Evolutionary conservation across 2,888 invertebrate genomes (phyloP).

Genomic region (Ophion ventricosus): DNA sequence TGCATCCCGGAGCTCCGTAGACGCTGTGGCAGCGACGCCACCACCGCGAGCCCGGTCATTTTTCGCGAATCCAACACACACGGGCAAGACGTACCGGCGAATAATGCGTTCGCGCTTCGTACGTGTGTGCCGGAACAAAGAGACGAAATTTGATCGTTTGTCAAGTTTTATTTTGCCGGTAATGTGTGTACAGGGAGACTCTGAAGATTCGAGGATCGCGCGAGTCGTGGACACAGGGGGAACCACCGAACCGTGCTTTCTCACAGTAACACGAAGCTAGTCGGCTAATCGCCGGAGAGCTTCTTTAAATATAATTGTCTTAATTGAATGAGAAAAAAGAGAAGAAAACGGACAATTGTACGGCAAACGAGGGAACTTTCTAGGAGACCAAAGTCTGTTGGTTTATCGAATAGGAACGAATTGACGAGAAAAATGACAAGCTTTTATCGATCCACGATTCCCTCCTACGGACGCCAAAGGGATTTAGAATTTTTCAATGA

Average conservation of each 20-base stretch:
- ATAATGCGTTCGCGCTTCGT: constrained; percentile 33
- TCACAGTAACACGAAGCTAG: not conserved
- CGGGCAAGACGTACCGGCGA: constrained; percentile 1
- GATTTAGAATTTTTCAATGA: no score
- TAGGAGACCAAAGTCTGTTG: no score
- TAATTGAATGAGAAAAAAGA: no score
- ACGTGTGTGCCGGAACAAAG: constrained; percentile 74
- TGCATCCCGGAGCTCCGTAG: constrained; percentile 53
- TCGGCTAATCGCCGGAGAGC: no score
- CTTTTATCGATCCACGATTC: no score
- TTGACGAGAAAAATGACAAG: no score
- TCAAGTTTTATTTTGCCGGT: constrained; percentile 79
- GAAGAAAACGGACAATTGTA: no score
- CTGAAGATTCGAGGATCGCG: constrained; percentile 49
- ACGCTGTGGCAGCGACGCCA: constrained; percentile 57
- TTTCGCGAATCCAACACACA: constrained; percentile 43
- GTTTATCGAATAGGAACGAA: no score
- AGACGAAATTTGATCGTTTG: constrained; percentile 81
- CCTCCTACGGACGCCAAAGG: no score
- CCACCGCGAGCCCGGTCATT: constrained; percentile 14
- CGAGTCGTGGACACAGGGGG: not conserved
- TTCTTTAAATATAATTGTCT: no score
- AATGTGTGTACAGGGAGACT: constrained; percentile 51
- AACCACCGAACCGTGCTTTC: not conserved
- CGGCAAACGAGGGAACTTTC: no score